Conservation (phyloP, 2,888 invertebrate genomes). For the Lycia hirtaria region DNA sequence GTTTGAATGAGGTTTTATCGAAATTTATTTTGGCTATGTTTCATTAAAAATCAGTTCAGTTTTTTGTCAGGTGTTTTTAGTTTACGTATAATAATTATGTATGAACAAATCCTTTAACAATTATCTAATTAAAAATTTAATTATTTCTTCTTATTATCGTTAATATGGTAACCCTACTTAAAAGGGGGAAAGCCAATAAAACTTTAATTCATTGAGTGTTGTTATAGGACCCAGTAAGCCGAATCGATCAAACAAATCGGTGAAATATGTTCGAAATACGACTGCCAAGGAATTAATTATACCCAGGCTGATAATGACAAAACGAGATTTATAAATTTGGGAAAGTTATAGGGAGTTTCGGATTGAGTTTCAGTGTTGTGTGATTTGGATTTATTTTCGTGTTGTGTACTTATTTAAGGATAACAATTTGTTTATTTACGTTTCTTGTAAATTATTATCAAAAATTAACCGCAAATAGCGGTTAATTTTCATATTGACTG, state of each 20-base stretch:
- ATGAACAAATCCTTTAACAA: too few species aligned
- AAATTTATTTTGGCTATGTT: too few species aligned
- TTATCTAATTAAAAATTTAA: too few species aligned
- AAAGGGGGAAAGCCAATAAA: slow-evolving; percentile 32
- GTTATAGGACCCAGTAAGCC: slow-evolving; percentile 28
- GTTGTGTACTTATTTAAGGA: not conserved
- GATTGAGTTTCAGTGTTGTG: not conserved
- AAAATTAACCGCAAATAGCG: too few species aligned
- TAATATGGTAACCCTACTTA: slow-evolving; percentile 13
- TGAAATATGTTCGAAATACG: slow-evolving; percentile 19
- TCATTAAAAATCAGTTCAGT: too few species aligned
- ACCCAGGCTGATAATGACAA: slow-evolving; percentile 16
- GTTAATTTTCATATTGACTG: too few species aligned
- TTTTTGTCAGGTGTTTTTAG: too few species aligned
- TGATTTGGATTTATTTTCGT: not conserved
- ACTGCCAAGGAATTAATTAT: slow-evolving; percentile 27
- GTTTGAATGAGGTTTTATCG: too few species aligned
- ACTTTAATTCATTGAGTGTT: slow-evolving; percentile 35
- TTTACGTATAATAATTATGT: too few species aligned
- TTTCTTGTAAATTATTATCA: too few species aligned
- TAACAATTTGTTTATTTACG: too few species aligned
- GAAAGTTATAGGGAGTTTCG: slow-evolving; percentile 1
- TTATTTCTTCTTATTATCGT: not conserved
- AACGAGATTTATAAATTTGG: slow-evolving; percentile 13
- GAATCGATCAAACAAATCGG: slow-evolving; percentile 19